phyloP scores from a whole-genome alignment of 2,797 vertebrate species.

The Lophotriccus pileatus region DNA sequence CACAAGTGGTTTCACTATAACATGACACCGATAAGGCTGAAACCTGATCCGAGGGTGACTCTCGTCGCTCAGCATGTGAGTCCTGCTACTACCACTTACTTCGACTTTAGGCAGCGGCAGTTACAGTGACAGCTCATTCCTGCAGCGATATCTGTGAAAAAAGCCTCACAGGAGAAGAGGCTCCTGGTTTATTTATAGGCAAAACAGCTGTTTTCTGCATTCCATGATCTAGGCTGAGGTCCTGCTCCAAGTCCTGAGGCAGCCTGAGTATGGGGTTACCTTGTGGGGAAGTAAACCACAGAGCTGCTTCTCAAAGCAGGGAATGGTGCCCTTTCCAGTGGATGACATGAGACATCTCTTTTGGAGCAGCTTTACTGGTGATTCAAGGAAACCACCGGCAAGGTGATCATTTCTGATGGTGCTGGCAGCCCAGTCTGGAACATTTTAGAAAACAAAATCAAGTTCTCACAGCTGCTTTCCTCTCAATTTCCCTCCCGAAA shows the following conservation, averaged over 20 bases:
- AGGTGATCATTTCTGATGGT: background rate
- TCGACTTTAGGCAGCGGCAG: background rate
- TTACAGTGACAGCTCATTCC: conserved; percentile 1
- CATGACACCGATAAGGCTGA: background rate
- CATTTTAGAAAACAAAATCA: background rate
- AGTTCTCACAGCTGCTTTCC: background rate
- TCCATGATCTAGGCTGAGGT: background rate
- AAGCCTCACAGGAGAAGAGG: background rate
- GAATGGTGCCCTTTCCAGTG: background rate
- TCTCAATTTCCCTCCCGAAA: background rate
- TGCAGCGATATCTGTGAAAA: background rate
- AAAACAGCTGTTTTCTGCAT: conserved; percentile 49
- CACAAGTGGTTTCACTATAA: background rate
- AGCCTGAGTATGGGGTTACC: background rate
- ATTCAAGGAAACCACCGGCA: background rate
- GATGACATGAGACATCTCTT: background rate
- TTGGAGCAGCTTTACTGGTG: background rate
- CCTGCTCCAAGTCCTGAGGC: background rate
- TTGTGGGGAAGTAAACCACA: background rate
- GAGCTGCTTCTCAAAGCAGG: background rate
- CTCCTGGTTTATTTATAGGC: conserved; percentile 45
- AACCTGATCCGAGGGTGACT: background rate
- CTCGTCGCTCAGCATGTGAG: background rate
- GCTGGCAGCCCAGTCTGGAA: background rate
- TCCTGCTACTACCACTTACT: background rate